Evolutionary conservation across 1,140 invertebrate genomes (phyloP).

Genomic region (Theocolax elegans): DNA sequence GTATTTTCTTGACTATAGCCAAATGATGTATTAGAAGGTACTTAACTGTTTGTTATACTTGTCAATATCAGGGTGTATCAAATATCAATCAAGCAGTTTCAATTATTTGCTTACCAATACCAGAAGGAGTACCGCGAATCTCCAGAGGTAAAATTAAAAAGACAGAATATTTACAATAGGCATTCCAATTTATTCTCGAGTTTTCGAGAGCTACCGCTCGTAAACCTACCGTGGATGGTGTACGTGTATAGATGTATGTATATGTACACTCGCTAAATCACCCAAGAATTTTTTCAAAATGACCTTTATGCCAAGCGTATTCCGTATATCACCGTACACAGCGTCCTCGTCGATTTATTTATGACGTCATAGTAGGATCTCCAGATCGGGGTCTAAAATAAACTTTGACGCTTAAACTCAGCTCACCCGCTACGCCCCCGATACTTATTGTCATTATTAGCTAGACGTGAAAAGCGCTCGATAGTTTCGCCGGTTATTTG

Average conservation of each 20-base stretch:
- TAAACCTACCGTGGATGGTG: constrained; percentile 5
- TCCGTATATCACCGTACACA: constrained; percentile 18
- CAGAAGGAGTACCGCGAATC: too few species aligned
- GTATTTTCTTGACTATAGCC: background rate
- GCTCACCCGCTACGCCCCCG: background rate
- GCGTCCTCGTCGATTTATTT: constrained; percentile 19
- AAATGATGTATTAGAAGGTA: background rate
- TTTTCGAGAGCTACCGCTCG: constrained; percentile 25
- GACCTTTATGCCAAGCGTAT: constrained; percentile 18
- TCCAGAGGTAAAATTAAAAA: too few species aligned
- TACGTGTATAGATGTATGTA: too few species aligned
- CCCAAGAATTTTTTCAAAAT: background rate
- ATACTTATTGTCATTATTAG: constrained; percentile 41
- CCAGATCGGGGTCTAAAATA: background rate
- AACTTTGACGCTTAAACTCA: background rate
- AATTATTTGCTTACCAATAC: too few species aligned
- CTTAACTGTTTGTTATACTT: too few species aligned
- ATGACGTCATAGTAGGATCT: background rate
- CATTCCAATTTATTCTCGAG: too few species aligned
- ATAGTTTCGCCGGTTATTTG: constrained; percentile 22
- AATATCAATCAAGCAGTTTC: too few species aligned
- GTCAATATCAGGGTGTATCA: too few species aligned
- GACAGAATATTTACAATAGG: too few species aligned
- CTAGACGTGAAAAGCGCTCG: constrained; percentile 22
- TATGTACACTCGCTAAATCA: constrained; percentile 40